phyloP scores from a whole-genome alignment of 2,888 invertebrate species.

The Drosophila neotestacea region DNA sequence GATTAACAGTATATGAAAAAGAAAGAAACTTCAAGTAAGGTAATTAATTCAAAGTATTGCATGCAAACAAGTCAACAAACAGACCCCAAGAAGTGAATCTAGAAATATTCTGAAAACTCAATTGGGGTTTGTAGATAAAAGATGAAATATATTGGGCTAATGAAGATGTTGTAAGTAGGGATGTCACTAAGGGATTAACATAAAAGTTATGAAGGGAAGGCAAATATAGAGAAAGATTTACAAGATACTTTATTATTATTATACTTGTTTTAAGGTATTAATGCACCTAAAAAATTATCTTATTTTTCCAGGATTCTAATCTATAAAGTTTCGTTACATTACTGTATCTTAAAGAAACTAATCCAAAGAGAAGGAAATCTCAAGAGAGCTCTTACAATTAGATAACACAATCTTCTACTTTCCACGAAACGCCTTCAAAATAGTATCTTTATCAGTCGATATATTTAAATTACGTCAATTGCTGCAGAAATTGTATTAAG shows the following conservation, averaged over 20 bases:
- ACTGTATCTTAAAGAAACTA: background rate
- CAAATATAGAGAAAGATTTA: too few relatives aligned
- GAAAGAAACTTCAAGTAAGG: conserved; percentile 9
- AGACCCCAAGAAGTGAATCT: background rate
- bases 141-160: background rate
- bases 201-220: too few relatives aligned
- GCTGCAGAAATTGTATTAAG: too few relatives aligned
- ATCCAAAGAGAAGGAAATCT: background rate
- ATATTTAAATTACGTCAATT: too few relatives aligned
- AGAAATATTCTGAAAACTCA: background rate
- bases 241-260: too few relatives aligned
- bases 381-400: too few relatives aligned
- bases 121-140: background rate
- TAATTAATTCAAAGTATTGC: conserved; percentile 19
- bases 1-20: background rate
- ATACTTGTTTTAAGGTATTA: too few relatives aligned
- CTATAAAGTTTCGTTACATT: background rate
- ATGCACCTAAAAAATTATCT: background rate
- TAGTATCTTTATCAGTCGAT: too few relatives aligned
- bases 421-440: too few relatives aligned
- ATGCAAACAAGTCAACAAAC: conserved; percentile 8
- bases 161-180: background rate
- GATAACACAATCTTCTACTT: too few relatives aligned
- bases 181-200: too few relatives aligned
- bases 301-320: background rate